Evolutionary conservation across 2,113 vertebrate genomes (phyloP).

Genomic region (Dasypus novemcinctus): DNA sequence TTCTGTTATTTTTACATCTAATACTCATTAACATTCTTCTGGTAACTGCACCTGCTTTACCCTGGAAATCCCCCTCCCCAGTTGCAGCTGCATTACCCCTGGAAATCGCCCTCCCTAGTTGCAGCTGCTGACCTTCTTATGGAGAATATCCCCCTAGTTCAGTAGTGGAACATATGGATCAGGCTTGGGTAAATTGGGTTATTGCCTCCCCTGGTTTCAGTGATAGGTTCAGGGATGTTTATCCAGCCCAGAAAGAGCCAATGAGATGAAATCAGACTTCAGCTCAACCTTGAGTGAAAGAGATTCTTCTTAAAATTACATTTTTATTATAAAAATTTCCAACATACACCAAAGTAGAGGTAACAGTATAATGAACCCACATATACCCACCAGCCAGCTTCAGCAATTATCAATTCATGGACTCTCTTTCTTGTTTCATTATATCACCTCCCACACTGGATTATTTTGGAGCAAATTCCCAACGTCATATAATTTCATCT

Average conservation of each 20-base stretch:
- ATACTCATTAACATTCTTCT: background rate
- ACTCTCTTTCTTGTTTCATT: background rate
- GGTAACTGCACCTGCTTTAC: background rate
- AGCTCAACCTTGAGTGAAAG: background rate
- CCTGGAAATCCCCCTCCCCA: background rate
- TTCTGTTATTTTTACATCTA: background rate
- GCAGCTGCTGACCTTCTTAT: background rate
- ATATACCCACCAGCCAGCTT: background rate
- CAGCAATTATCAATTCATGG: background rate
- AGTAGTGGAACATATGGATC: background rate
- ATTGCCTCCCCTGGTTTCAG: background rate
- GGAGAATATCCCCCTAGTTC: background rate
- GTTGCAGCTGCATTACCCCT: background rate
- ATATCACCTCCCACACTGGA: background rate
- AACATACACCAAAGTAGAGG: background rate
- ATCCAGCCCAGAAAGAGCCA: background rate
- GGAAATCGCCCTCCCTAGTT: background rate
- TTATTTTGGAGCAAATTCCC: constrained; percentile 15
- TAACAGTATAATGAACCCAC: background rate
- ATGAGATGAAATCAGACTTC: background rate
- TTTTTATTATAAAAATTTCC: constrained; percentile 17
- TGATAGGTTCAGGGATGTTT: background rate
- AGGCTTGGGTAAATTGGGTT: background rate
- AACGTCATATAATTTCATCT: background rate
- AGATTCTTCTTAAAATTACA: background rate